phyloP scores from a whole-genome alignment of 2,113 vertebrate genomes.

The Propithecus coquereli region DNA sequence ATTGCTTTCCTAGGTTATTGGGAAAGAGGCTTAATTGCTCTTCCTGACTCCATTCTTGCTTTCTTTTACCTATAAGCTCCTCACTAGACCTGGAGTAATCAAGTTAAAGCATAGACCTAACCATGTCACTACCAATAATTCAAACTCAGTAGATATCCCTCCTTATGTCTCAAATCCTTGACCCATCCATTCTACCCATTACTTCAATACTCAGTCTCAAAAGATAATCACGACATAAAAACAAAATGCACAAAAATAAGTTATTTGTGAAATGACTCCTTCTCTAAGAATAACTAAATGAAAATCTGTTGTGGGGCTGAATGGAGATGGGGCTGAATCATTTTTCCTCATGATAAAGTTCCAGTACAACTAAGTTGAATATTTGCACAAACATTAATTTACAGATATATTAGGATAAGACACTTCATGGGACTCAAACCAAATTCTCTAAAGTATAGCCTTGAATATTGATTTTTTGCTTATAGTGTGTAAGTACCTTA shows the following conservation, averaged over 20 bases:
- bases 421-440: not conserved
- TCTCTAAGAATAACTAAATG: not conserved
- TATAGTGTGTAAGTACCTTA: not conserved
- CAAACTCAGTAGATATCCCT: not conserved
- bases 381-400: conserved; percentile 11
- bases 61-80: not conserved
- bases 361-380: not conserved
- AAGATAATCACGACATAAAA: not conserved
- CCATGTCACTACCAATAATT: not conserved
- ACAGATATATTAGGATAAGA: not conserved
- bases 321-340: not conserved
- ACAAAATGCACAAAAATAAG: not conserved
- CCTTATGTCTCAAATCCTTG: not conserved
- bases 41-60: not conserved
- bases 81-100: not conserved
- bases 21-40: not conserved
- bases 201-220: not conserved
- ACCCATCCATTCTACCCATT: not conserved
- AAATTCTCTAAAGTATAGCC: not conserved
- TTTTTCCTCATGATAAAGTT: not conserved
- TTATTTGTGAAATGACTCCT: not conserved
- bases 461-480: not conserved
- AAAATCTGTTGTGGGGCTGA: not conserved
- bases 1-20: not conserved
- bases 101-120: not conserved